Base-by-base conservation (phyloP, 2,888 invertebrate species). In the Tiliacea citrago region DNA sequence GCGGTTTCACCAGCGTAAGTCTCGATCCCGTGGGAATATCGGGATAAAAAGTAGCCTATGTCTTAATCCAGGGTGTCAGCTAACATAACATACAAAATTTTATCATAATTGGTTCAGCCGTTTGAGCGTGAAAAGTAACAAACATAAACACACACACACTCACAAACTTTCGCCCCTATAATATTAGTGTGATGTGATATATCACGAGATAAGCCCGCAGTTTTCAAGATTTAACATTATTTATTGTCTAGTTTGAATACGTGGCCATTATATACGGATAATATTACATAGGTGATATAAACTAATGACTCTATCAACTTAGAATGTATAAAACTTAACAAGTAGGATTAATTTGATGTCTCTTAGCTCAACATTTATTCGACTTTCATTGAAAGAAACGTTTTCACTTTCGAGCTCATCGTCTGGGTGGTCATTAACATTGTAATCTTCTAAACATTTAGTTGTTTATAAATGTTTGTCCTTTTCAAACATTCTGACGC, bases 341-440 rank as follows among this genome's bases (percentile, higher is more conserved):
- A 24, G 42, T 21, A 65, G 55, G 47, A 74, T 66, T 73, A 72
- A 74, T 66, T 45, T 61, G 10, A 49, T 21, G n/a, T 49, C 13
- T 66, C 29, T 35, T 61, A 65, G 1, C 13, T 61, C 24, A 29
- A 3, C 62, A 77, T 66, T 62, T 42, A 77, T 70, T 47, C 16
- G 16, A 83, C 62, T 67, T 58, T 57, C 69, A 55, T 68, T 42
- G 2, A n/a, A 18, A 82, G 86, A 86, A 86, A 82, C 71, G 82
- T 81, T 83, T 84, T 76, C 83, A 84, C 87, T 88, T 82, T 86
- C 84, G 79, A 69, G 47, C 62, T 80, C 80, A 78, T 79, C 85
- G 47, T 75, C 83, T 89, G 90, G 90, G 90, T 92, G 91, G 90
- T 83, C 90, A 87, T 68, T 67, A 79, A 49, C 47, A 77, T 86